Evolutionary conservation across 2,888 invertebrate genomes (phyloP), one percentile per base, ranked within the genome.

Genomic region (Frankliniella intonsa): DNA sequence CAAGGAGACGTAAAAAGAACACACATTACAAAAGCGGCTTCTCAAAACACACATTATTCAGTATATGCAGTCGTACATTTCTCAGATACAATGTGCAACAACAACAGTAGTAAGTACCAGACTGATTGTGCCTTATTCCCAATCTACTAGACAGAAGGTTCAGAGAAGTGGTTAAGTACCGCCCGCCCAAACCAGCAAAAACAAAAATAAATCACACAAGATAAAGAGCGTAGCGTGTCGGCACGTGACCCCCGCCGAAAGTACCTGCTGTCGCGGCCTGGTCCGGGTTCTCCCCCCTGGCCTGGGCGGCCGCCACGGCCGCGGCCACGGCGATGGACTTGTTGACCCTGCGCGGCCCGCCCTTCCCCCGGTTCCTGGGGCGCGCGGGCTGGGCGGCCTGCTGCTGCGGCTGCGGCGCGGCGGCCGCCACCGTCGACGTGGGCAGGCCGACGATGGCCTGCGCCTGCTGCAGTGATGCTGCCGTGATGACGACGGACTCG

Each of bases 301-400:
- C 69, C 9, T 3, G 5, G 9, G 69, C 69, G 7, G 69, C 69
- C 69, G 82, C 69, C 22, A 80, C 25, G 1, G 55, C 19, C 12
- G 82, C 69, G 0, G 62, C 69, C 22, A 69, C 69, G 69, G 69
- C 69, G 69, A 69, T 69, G 69, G 69, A n/a, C 69, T 69, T 69
- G 69, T 69, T 69, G 22, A 69, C 69, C 22, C 69, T 19, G 9
- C 69, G 69, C 9, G 69, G 69, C 1, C 69, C 69, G 69, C 22
- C 22, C 62, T 62, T 62, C 12, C 55, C 55, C 55, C 55, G 12
- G 55, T 55, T 55, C 55, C 55, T 12, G 14, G 17, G 14, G 55
- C 55, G 55, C 55, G 55, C 55, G 55, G 55, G 55, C 55, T 17
- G 38, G 62, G 17, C n/a, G 62, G 22, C 69, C n/a, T 11, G 69